Evolutionary conservation across 2,888 invertebrate species (phyloP), one percentile per base, ranked within the genome.

Genomic region (Drosophila paranaensis): DNA sequence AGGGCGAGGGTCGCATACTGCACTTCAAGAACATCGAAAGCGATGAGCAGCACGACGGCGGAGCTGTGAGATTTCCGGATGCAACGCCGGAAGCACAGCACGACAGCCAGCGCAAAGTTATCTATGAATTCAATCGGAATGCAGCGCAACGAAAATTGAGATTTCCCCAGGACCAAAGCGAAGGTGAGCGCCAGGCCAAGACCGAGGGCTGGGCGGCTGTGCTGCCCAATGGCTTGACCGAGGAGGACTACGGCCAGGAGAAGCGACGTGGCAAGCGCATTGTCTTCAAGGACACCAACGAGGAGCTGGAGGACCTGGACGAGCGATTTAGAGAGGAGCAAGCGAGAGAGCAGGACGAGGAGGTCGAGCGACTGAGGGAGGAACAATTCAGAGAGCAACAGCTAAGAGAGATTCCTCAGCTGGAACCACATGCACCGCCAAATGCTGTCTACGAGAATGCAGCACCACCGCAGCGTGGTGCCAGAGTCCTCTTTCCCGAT

Each of bases 401-500:
- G 13, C 42, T 60, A 1, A 58, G 51, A 11, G 75, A 67, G 14
- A 60, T 63, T 2, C 67, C 58, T 37, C 30, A 33, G 11, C 10
- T 33, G 6, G 48, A 6, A 6, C 11, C 48, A 0, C 63, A 77
- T 6, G 68, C 63, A 20, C 78, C 78, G 30, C 79, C 51, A 1
- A 86, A 80, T 60, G 88, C 81, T 5, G 67, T 81, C 33, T 72
- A 79, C 40, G 74, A 78, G 39, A 69, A 71, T n/a, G 60, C 76
- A 57, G 88, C 88, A n/a, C 88, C 89, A 30, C 89, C 89, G 0
- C 84, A 88, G 42, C 87, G 89, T 14, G 81, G 89, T 13, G 82
- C 88, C 9, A 83, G 91, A 61, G 92, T 93, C 74, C 92, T 94
- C 53, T 94, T 94, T 77, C 94, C 94, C 5, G 94, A 93, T 79